Evolutionary conservation across 2,797 vertebrate species (phyloP).

Genomic region (Enteromius paludinosus): DNA sequence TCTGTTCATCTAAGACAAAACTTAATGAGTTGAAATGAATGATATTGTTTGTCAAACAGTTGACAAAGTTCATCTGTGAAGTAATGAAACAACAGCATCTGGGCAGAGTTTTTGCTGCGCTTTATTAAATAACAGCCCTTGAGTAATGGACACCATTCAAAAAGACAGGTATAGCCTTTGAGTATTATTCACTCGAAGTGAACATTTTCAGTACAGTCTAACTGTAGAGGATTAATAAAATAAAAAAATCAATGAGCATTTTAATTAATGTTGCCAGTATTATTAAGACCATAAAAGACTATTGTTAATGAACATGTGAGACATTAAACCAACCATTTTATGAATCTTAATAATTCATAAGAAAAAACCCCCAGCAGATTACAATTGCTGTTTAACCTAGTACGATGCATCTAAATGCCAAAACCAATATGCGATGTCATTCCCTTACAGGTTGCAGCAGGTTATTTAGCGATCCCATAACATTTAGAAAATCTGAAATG

Average conservation of each 20-base stretch:
- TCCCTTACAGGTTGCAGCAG: neutral
- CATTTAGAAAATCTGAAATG: conserved; percentile 34
- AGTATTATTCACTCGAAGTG: neutral
- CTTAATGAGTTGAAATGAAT: neutral
- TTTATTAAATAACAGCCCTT: neutral
- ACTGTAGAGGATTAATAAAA: neutral
- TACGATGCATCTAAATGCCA: conserved; percentile 13
- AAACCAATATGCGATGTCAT: neutral
- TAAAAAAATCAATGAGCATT: neutral
- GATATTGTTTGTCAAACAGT: neutral
- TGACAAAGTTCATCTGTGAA: neutral
- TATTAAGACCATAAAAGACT: neutral
- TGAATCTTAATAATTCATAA: conserved; percentile 1
- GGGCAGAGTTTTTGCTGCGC: neutral
- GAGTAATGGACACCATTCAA: neutral
- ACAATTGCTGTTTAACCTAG: conserved; percentile 1
- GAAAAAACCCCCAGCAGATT: neutral
- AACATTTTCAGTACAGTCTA: neutral
- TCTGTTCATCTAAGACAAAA: neutral
- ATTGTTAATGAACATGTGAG: too few relatives aligned
- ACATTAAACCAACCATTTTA: neutral
- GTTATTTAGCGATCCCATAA: conserved; percentile 18
- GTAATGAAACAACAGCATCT: neutral
- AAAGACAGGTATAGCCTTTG: neutral
- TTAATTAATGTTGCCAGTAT: neutral